Percentiles rank a stretch among this genome's conserved stretches.
Evolutionary conservation across 1,140 invertebrate species (phyloP).

Genomic region (Colletes gigas): DNA sequence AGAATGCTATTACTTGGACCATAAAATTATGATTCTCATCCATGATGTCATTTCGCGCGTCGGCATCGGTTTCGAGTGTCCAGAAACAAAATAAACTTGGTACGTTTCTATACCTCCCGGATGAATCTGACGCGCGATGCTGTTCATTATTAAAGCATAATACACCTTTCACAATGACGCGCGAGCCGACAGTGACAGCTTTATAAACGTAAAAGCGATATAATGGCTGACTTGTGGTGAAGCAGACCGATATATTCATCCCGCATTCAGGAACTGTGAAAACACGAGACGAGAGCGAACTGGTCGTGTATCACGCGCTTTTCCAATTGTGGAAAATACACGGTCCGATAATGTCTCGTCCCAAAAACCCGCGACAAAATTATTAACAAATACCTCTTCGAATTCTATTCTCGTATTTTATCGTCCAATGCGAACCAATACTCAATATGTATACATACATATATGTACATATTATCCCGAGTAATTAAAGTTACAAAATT

Average conservation of each 20-base stretch:
- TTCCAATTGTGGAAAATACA: slow-evolving; percentile 56
- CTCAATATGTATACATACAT: no score
- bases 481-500: no score
- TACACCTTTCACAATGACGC: slow-evolving; percentile 67
- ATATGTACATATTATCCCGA: no score
- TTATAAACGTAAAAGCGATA: slow-evolving; percentile 70
- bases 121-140: slow-evolving; percentile 63
- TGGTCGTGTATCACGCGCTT: slow-evolving; percentile 52
- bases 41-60: background rate
- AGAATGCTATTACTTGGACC: background rate
- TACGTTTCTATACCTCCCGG: slow-evolving; percentile 54
- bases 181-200: slow-evolving; percentile 59
- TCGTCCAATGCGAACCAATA: no score
- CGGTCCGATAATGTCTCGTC: slow-evolving; percentile 49
- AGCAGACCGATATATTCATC: slow-evolving; percentile 68
- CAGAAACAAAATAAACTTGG: slow-evolving; percentile 62
- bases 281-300: slow-evolving; percentile 48
- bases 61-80: slow-evolving; percentile 32
- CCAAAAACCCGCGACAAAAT: slow-evolving; percentile 45
- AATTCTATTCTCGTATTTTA: background rate
- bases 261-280: slow-evolving; percentile 61
- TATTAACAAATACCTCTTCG: slow-evolving; percentile 18
- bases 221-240: slow-evolving; percentile 52
- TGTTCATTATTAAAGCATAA: slow-evolving; percentile 69
- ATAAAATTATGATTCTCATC: slow-evolving; percentile 5